phyloP scores from a whole-genome alignment of 2,888 invertebrate species.

The Ennomos fuscantarius region DNA sequence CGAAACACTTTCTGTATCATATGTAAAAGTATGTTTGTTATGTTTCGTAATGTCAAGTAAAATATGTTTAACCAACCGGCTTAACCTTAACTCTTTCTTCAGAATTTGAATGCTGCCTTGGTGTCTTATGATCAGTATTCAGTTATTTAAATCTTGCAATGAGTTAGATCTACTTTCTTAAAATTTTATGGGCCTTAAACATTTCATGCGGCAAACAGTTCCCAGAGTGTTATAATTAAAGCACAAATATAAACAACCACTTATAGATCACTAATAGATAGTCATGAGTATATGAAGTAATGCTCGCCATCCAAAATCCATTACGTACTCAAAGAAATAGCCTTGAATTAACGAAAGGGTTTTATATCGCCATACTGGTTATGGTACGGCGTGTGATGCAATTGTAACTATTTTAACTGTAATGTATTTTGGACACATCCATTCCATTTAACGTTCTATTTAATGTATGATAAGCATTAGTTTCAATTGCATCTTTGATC shows the following conservation, averaged over 20 bases:
- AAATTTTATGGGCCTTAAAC: too few relatives aligned
- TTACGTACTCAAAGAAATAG: slow-evolving; percentile 41
- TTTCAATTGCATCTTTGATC: slow-evolving; percentile 4
- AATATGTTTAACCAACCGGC: too few relatives aligned
- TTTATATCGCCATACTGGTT: slow-evolving; percentile 41
- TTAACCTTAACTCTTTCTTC: too few relatives aligned
- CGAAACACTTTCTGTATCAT: too few relatives aligned
- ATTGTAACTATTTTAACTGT: slow-evolving; percentile 36
- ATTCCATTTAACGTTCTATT: slow-evolving; percentile 24
- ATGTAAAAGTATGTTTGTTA: too few relatives aligned
- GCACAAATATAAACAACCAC: slow-evolving; percentile 23
- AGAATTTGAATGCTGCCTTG: too few relatives aligned
- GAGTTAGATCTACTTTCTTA: too few relatives aligned
- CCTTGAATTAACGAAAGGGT: slow-evolving; percentile 45
- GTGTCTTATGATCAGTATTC: too few relatives aligned
- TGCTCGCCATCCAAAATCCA: slow-evolving; percentile 17
- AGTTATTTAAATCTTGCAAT: too few relatives aligned
- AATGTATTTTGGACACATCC: slow-evolving; percentile 36
- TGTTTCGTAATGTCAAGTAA: too few relatives aligned
- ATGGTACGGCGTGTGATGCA: slow-evolving; percentile 49
- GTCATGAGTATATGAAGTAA: slow-evolving; percentile 22
- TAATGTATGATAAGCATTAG: slow-evolving; percentile 16
- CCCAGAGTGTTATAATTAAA: background rate
- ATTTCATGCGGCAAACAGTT: too few relatives aligned
- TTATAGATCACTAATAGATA: slow-evolving; percentile 9